phyloP scores from a whole-genome alignment of 2,797 vertebrate genomes.

The Sebastiscus albofasciatus region DNA sequence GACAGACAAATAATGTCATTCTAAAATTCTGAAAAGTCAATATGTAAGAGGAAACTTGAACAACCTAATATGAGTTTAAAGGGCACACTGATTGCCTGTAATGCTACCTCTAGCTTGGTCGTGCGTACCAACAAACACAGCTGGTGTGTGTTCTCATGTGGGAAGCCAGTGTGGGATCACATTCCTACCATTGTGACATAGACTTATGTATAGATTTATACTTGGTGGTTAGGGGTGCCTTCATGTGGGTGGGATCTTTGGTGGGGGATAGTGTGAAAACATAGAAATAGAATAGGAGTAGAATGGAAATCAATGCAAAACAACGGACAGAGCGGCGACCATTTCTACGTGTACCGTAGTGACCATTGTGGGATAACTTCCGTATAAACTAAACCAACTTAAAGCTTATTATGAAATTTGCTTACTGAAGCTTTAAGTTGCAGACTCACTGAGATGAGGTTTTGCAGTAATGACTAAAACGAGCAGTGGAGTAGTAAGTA shows the following conservation, averaged over 20 bases:
- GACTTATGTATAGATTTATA: not conserved
- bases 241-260: not conserved
- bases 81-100: not conserved
- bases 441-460: too few species aligned
- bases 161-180: not conserved
- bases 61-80: not conserved
- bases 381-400: too few species aligned
- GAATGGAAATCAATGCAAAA: too few species aligned
- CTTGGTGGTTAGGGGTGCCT: not conserved
- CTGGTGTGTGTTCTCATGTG: not conserved
- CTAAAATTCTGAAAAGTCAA: not conserved
- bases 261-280: too few species aligned
- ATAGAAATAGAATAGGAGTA: too few species aligned
- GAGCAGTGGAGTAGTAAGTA: too few species aligned
- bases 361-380: too few species aligned
- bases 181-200: not conserved
- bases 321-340: too few species aligned
- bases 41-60: not conserved
- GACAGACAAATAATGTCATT: not conserved
- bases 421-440: too few species aligned
- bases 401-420: too few species aligned
- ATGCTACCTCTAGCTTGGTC: not conserved
- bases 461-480: too few species aligned
- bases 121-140: not conserved
- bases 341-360: too few species aligned